Percentiles rank a stretch among this genome's conserved stretches.
These are phyloP conservation scores for Cisticola juncidis DNA, from an alignment of 2,113 vertebrate species.

Conservation along the genomic window DNA sequence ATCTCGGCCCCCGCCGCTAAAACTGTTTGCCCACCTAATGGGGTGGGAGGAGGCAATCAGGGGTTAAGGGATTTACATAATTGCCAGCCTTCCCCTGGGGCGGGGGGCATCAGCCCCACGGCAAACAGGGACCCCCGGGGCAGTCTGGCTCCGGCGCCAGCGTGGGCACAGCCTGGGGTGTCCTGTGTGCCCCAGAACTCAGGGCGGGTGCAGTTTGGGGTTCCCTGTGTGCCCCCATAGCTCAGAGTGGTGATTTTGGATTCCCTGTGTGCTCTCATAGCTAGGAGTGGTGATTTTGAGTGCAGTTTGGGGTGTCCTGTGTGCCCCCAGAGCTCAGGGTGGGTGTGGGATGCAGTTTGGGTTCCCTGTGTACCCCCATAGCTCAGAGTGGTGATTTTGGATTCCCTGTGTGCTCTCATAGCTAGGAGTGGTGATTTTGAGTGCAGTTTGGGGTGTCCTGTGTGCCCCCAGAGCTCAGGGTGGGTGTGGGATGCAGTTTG, in stretches of 20 bases:
- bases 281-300: neutral
- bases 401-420: too few relatives aligned
- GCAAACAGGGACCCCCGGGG: neutral
- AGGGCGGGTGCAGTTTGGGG: neutral
- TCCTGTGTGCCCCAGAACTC: rapidly evolving
- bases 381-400: too few relatives aligned
- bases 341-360: too few relatives aligned
- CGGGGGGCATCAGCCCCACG: neutral
- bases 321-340: too few relatives aligned
- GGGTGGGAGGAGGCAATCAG: conserved; percentile 86
- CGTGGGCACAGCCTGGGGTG: neutral
- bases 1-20: conserved; percentile 27
- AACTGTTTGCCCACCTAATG: conserved; percentile 80
- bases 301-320: neutral
- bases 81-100: conserved; percentile 67
- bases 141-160: conserved; percentile 25
- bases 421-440: neutral
- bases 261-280: too few relatives aligned
- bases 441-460: too few relatives aligned
- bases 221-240: neutral
- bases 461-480: neutral
- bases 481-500: too few relatives aligned
- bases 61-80: conserved; percentile 88
- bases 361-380: too few relatives aligned
- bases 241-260: neutral